Conservation (phyloP, 2,888 invertebrate species). For the Formica aserva region DNA sequence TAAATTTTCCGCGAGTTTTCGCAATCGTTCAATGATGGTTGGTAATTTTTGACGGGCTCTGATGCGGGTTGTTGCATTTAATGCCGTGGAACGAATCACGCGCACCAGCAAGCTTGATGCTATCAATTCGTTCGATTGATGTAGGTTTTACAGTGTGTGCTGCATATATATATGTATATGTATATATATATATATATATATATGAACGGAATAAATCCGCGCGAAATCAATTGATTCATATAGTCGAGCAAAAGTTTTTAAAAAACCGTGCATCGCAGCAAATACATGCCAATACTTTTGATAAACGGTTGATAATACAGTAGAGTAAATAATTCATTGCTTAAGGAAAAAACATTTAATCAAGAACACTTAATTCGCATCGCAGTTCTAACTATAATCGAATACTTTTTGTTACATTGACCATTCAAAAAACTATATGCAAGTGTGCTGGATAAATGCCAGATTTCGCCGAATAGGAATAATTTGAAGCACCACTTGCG, state of each 20-base stretch:
- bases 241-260: constrained; percentile 57
- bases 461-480: constrained; percentile 66
- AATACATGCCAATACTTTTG: neutral
- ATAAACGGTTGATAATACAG: constrained; percentile 25
- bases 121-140: constrained; percentile 63
- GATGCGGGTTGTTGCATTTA: constrained; percentile 59
- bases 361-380: constrained; percentile 8
- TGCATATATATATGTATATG: neutral
- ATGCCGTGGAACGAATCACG: constrained; percentile 63
- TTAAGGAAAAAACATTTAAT: constrained; percentile 1
- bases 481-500: constrained; percentile 71
- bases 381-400: constrained; percentile 6
- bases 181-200: neutral
- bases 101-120: constrained; percentile 59
- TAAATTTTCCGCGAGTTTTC: constrained; percentile 37
- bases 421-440: constrained; percentile 26
- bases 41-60: constrained; percentile 44
- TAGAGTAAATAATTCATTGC: constrained; percentile 21
- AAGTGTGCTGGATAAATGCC: constrained; percentile 63
- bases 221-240: constrained; percentile 63
- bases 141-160: constrained; percentile 33
- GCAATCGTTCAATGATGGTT: constrained; percentile 33
- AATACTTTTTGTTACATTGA: constrained; percentile 31
- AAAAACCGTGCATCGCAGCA: constrained; percentile 60
- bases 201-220: constrained; percentile 58